These are phyloP conservation scores for Castor canadensis DNA, from an alignment of 2,113 vertebrate species.

Conservation along the genomic window DNA sequence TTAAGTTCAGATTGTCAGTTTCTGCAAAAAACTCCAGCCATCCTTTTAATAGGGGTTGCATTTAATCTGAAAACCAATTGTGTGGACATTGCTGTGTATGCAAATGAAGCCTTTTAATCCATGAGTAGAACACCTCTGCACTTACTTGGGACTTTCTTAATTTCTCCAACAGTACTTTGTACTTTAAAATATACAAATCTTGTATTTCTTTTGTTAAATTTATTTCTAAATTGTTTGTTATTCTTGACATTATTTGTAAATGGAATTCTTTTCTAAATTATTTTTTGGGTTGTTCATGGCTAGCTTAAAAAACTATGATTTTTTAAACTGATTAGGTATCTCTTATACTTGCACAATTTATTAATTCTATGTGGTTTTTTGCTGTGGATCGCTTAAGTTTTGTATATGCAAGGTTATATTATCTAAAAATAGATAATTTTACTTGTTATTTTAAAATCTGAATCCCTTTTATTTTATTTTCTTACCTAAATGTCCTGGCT, in stretches of 20 bases:
- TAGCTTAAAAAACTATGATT: neutral
- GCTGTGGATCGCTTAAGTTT: neutral
- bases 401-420: neutral
- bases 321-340: neutral
- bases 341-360: neutral
- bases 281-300: neutral
- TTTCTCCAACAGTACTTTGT: neutral
- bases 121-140: neutral
- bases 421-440: neutral
- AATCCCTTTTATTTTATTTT: neutral
- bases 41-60: neutral
- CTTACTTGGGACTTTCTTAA: neutral
- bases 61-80: neutral
- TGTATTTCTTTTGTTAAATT: neutral
- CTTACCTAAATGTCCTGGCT: neutral
- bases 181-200: neutral
- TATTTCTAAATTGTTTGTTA: neutral
- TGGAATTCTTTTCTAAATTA: neutral
- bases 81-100: rapidly evolving
- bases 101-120: neutral
- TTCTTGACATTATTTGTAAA: neutral
- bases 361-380: neutral
- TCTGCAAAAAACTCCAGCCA: neutral
- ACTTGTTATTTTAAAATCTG: neutral
- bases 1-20: neutral